Conservation (phyloP, 2,797 vertebrate genomes). For the Erpetoichthys calabaricus region DNA sequence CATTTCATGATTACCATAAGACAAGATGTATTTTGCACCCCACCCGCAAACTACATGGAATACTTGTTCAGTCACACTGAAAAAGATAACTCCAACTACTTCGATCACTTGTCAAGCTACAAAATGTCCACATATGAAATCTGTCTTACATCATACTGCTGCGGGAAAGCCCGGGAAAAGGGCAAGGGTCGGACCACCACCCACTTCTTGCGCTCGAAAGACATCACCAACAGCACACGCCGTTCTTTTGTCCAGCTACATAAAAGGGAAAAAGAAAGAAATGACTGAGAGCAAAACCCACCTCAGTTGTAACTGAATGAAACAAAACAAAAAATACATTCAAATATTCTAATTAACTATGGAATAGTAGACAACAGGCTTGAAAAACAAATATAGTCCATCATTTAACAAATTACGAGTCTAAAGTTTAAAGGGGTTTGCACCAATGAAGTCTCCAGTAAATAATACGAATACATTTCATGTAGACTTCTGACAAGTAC, state of each 20-base stretch:
- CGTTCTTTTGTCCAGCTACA: conserved; percentile 83
- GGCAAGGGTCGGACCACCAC: conserved; percentile 76
- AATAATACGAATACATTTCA: too few species aligned
- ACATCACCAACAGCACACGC: conserved; percentile 73
- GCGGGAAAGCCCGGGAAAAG: conserved; percentile 65
- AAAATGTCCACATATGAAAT: background rate
- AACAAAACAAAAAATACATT: too few species aligned
- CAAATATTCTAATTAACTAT: too few species aligned
- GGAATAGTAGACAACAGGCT: too few species aligned
- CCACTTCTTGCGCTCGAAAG: conserved; percentile 77
- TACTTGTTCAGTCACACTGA: background rate
- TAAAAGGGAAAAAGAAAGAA: conserved; percentile 2
- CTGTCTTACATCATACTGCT: conserved; percentile 73
- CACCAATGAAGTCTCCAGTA: too few species aligned
- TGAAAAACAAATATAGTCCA: too few species aligned
- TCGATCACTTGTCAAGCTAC: background rate
- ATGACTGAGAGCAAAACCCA: background rate
- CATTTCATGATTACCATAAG: too few species aligned
- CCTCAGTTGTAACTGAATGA: too few species aligned
- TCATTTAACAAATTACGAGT: too few species aligned
- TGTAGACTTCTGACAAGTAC: too few species aligned
- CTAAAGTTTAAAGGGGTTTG: too few species aligned
- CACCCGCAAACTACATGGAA: conserved; percentile 6
- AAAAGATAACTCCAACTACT: background rate
- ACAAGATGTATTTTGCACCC: background rate